A percentile compares a stretch with the other conserved stretches of the same genome.
Evolutionary conservation across 2,113 vertebrate species (phyloP).

Genomic region (Myrmecobius fasciatus): DNA sequence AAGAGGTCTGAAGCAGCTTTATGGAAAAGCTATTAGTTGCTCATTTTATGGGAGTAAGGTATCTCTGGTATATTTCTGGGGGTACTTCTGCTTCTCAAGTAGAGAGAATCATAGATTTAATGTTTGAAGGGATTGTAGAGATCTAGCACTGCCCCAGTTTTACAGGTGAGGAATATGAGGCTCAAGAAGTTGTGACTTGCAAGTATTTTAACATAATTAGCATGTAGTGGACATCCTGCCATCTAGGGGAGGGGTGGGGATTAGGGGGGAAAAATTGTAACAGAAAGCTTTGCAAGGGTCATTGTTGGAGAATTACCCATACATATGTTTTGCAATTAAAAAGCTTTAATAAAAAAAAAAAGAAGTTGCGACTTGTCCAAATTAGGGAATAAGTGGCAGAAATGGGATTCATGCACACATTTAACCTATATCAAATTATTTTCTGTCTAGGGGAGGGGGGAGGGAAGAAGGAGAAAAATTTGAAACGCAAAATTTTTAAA

Average conservation of each 20-base stretch:
- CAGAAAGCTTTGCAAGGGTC: too few species aligned
- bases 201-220: too few species aligned
- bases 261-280: too few species aligned
- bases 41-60: neutral
- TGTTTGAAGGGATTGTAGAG: neutral
- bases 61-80: neutral
- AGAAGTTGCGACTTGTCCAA: neutral
- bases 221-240: too few species aligned
- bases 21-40: neutral
- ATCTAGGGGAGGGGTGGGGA: too few species aligned
- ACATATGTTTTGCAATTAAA: too few species aligned
- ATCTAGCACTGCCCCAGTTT: neutral
- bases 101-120: neutral
- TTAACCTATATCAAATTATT: too few species aligned
- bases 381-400: neutral
- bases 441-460: too few species aligned
- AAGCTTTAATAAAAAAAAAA: too few species aligned
- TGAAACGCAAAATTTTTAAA: too few species aligned
- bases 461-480: too few species aligned
- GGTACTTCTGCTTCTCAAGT: neutral
- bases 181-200: neutral
- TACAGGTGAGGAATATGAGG: neutral
- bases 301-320: too few species aligned
- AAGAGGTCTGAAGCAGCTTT: neutral
- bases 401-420: neutral